These are phyloP conservation scores for Thereva unica DNA, from an alignment of 2,888 invertebrate species.

Conservation along the genomic window DNA sequence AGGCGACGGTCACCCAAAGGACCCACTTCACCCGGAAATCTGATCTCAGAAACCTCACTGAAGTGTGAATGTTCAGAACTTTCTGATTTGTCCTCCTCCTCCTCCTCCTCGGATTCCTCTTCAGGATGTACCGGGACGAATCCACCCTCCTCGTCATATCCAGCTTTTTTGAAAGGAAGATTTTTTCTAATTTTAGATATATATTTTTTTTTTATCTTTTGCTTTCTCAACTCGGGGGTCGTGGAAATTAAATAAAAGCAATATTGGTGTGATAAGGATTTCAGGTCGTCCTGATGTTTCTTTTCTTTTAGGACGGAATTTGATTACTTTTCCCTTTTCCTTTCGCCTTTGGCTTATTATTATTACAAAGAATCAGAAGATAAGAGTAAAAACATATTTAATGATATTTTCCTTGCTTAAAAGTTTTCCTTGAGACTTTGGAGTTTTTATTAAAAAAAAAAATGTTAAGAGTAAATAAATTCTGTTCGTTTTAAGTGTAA, in stretches of 20 bases:
- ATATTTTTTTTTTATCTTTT: background rate
- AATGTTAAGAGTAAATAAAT: too few species aligned
- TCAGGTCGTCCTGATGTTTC: too few species aligned
- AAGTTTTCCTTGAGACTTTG: too few species aligned
- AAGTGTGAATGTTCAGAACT: slow-evolving; percentile 56
- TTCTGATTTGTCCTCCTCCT: slow-evolving; percentile 56
- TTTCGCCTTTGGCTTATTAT: too few species aligned
- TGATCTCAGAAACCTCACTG: slow-evolving; percentile 58
- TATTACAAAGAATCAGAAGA: too few species aligned
- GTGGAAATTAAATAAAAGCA: background rate
- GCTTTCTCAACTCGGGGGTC: background rate
- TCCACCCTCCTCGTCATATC: slow-evolving; percentile 54
- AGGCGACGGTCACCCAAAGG: slow-evolving; percentile 72
- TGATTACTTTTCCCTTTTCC: too few species aligned
- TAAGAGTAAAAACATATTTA: too few species aligned
- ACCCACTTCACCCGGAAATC: slow-evolving; percentile 76
- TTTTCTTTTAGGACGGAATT: too few species aligned
- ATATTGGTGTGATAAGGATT: too few species aligned
- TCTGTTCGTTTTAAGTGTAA: too few species aligned
- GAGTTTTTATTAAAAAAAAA: too few species aligned
- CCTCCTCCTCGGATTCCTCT: slow-evolving; percentile 52
- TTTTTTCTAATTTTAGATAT: background rate
- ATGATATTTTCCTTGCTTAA: too few species aligned
- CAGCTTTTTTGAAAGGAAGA: slow-evolving; percentile 14
- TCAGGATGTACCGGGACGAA: slow-evolving; percentile 55